Base-by-base conservation (phyloP, 2,888 invertebrate genomes). In the Branchellion lobata region DNA sequence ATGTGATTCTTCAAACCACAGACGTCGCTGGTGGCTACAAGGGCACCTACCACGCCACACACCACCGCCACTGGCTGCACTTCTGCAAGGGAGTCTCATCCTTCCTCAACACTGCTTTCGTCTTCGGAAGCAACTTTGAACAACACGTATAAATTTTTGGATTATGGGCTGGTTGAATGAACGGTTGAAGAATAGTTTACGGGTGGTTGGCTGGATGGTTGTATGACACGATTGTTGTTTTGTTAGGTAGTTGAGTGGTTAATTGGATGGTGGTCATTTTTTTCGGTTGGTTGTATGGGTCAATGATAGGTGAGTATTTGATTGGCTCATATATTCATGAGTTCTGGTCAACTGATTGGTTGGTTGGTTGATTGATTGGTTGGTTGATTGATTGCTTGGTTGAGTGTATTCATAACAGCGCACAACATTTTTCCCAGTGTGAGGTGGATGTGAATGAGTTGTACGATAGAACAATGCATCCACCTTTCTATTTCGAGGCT, bases 61-160 rank as follows among this genome's bases (percentile, higher is more conserved):
- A n/a, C n/a, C 61, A 18, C n/a, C 61, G 24, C 5, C 61, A 57
- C 61, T 57, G 61, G 61, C 21, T 88, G 27, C 88, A 88, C 83
- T 84, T 88, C 27, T 89, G 88, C 83, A 82, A 84, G 1, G 84
- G 84, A 72, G 83, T 84, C 0, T 82, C 83, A 11, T 81, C 81
- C 11, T 81, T 82, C 36, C 81, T 86, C 47, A 84, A 88, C 83
- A 86, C 87, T 34, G 87, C 88, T 2, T 88, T 84, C 81, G 81
- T 82, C 27, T 88, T 88, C 83, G 88, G 88, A 24, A 86, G 87
- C 14, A 83, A 84, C 24, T 89, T 86, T 47, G 31, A 78, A 34
- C 81, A 81, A 57, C 5, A 72, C 61, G 82, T 80, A 0, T 31
- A 40, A n/a, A 47, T 51, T 3, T 24, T n/a, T 27, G 27, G 21